These are phyloP conservation scores for Diabrotica virgifera DNA, from an alignment of 1,140 invertebrate genomes.

Conservation along the genomic window DNA sequence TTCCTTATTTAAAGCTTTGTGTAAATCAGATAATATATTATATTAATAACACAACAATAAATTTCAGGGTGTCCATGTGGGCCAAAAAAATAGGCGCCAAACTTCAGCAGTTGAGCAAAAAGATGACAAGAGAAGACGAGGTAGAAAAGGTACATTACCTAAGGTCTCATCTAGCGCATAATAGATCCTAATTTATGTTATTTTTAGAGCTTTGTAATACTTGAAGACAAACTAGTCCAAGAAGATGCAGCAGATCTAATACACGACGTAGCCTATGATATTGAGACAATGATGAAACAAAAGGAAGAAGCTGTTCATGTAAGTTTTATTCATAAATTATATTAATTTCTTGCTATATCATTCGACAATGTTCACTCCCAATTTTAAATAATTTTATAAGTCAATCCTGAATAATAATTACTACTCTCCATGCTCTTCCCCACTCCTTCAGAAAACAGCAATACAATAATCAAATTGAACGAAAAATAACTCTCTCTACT, in stretches of 20 bases:
- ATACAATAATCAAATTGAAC: too few species aligned
- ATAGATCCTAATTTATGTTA: slow-evolving; percentile 16
- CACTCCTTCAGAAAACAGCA: too few species aligned
- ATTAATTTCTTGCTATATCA: too few species aligned
- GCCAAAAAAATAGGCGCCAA: slow-evolving; percentile 31
- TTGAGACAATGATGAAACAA: slow-evolving; percentile 7
- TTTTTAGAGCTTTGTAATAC: slow-evolving; percentile 31
- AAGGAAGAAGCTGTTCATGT: slow-evolving; percentile 10
- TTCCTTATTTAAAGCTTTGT: too few species aligned
- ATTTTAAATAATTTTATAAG: too few species aligned
- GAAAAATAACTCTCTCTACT: too few species aligned
- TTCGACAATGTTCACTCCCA: too few species aligned
- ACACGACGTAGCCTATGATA: slow-evolving; percentile 15
- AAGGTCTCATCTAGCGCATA: not conserved
- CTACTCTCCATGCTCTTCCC: too few species aligned
- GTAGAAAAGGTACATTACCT: slow-evolving; percentile 6
- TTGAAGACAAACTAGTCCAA: slow-evolving; percentile 37
- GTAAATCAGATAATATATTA: too few species aligned
- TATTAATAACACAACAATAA: too few species aligned
- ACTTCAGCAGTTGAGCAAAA: slow-evolving; percentile 29
- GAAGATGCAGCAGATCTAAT: slow-evolving; percentile 32
- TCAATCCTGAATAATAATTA: too few species aligned
- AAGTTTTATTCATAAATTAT: too few species aligned
- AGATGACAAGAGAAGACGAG: slow-evolving; percentile 30
- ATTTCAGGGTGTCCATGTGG: slow-evolving; percentile 36